Conservation (phyloP, 2,797 vertebrate species). For the Hapalemur alaotrensis region DNA sequence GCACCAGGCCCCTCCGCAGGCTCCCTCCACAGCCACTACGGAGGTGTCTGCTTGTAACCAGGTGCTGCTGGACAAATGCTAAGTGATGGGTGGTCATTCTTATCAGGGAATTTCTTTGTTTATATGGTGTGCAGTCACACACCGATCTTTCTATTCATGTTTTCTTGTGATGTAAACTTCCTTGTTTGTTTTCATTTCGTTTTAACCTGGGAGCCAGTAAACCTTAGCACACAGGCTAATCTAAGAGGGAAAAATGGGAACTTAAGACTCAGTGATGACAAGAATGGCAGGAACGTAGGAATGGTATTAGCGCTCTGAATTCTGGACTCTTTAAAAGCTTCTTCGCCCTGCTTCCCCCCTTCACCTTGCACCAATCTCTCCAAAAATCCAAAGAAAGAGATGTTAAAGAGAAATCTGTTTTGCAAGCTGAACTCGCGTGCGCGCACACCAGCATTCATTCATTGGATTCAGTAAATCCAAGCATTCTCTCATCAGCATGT, state of each 20-base stretch:
- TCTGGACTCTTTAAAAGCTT: constrained; percentile 63
- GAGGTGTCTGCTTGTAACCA: constrained; percentile 73
- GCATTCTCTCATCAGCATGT: constrained; percentile 49
- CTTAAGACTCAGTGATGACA: constrained; percentile 63
- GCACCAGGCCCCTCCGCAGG: constrained; percentile 55
- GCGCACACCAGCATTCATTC: not conserved
- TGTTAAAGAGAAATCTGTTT: not conserved
- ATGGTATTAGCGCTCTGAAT: constrained; percentile 31
- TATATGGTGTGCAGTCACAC: constrained; percentile 77
- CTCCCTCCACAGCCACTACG: constrained; percentile 63
- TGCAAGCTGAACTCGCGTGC: not conserved
- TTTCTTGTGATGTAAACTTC: constrained; percentile 79
- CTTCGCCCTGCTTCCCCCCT: not conserved
- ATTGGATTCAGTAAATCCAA: not conserved
- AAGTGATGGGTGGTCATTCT: constrained; percentile 67
- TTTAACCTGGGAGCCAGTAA: constrained; percentile 67
- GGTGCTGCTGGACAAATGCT: constrained; percentile 77
- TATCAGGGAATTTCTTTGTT: constrained; percentile 79
- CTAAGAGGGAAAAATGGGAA: constrained; percentile 6
- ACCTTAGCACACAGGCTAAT: constrained; percentile 27
- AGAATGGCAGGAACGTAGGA: constrained; percentile 41
- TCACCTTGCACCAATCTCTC: constrained; percentile 40
- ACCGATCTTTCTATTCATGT: constrained; percentile 77
- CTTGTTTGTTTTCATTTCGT: constrained; percentile 83
- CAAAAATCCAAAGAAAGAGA: constrained; percentile 56